phyloP scores from a whole-genome alignment of 1,140 invertebrate species.

The Papilio machaon region DNA sequence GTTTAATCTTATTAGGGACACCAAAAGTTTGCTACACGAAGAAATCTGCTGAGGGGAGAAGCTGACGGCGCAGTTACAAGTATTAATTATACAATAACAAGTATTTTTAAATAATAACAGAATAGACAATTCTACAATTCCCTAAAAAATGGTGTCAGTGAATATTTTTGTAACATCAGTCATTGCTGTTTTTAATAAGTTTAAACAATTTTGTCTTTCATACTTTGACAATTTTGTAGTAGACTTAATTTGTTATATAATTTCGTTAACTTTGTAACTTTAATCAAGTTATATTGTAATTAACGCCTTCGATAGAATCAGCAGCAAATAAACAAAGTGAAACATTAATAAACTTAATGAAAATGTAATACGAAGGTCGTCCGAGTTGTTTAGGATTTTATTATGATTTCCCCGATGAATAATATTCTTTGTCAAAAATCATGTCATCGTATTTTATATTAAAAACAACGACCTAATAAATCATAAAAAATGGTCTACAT shows the following conservation, averaged over 20 bases:
- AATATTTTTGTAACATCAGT: no score
- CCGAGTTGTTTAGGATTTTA: conserved; percentile 2
- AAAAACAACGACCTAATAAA: background rate
- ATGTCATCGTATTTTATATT: background rate
- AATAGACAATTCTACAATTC: no score
- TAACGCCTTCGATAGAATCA: background rate
- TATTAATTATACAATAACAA: background rate
- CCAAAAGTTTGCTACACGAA: background rate
- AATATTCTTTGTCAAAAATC: background rate
- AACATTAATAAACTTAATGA: conserved; percentile 18
- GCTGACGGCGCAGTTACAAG: background rate
- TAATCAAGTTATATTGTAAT: background rate
- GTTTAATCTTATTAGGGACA: conserved; percentile 12
- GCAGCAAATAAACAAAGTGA: conserved; percentile 10
- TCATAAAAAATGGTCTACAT: no score
- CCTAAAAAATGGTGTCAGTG: no score
- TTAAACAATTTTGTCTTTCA: background rate
- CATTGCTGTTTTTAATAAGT: no score
- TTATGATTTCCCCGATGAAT: background rate
- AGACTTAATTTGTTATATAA: background rate
- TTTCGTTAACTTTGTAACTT: background rate
- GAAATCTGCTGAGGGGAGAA: background rate
- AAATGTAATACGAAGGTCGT: conserved; percentile 14
- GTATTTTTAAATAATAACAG: background rate
- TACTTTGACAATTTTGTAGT: background rate